phyloP scores from a whole-genome alignment of 2,113 vertebrate genomes.

The Megaceryle torquata region DNA sequence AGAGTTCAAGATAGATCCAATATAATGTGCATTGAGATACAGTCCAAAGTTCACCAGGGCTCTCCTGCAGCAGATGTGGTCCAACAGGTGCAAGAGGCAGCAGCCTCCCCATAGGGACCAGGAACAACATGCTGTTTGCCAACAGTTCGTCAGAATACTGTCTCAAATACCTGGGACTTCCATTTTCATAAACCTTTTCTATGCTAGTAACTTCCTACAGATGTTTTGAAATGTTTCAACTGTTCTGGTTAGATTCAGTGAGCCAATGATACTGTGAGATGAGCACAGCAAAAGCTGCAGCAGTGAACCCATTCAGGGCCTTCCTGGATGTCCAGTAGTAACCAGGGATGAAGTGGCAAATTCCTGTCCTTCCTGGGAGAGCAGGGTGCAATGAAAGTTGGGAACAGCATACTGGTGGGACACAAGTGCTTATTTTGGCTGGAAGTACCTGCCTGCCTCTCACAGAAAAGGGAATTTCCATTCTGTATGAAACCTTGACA shows the following conservation, averaged over 20 bases:
- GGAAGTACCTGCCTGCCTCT: not conserved
- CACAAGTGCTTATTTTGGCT: not conserved
- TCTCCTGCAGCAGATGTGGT: not conserved
- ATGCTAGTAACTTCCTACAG: slow-evolving; percentile 13
- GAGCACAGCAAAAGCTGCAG: not conserved
- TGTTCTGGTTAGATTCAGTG: not conserved
- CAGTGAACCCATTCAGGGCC: not conserved
- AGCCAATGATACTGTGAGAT: not conserved
- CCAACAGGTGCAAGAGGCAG: not conserved
- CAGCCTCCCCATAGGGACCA: not conserved
- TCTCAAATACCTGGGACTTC: not conserved
- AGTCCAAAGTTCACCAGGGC: not conserved
- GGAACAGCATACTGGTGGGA: not conserved
- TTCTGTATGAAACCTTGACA: not conserved
- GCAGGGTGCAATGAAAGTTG: accelerated
- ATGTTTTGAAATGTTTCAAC: slow-evolving; percentile 36
- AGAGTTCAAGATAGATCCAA: not conserved
- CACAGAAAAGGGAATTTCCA: slow-evolving; percentile 12
- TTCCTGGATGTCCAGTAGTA: not conserved
- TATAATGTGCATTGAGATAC: accelerated
- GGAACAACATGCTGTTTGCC: not conserved
- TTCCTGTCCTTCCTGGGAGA: not conserved
- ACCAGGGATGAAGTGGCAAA: not conserved
- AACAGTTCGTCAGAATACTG: slow-evolving; percentile 17
- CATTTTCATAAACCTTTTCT: not conserved